phyloP scores from a whole-genome alignment of 2,888 invertebrate species.

The Argyresthia albistria region DNA sequence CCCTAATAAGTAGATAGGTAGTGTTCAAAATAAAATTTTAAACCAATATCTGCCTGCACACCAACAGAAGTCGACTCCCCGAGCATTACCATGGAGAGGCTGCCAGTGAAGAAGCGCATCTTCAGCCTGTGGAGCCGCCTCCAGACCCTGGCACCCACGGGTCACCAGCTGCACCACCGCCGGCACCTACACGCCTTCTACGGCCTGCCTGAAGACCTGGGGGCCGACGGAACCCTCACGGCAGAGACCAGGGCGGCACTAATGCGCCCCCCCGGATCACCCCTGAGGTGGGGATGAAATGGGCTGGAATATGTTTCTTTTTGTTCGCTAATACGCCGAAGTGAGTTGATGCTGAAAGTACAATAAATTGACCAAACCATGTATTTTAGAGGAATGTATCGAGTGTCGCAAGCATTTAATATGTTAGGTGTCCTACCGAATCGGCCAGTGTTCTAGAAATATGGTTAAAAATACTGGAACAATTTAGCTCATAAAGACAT shows the following conservation, averaged over 20 bases:
- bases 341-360: conserved; percentile 36
- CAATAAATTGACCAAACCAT: conserved; percentile 51
- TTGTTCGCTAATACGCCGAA: neutral
- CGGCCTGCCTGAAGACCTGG: conserved; percentile 40
- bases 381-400: neutral
- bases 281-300: conserved; percentile 51
- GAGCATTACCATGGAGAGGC: conserved; percentile 15
- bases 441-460: too few species aligned
- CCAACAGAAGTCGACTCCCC: conserved; percentile 16
- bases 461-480: too few species aligned
- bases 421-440: neutral
- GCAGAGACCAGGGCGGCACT: conserved; percentile 53
- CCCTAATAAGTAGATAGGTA: too few species aligned
- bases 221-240: conserved; percentile 33
- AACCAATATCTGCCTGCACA: too few species aligned
- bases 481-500: too few species aligned
- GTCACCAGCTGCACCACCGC: conserved; percentile 53
- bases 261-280: conserved; percentile 60
- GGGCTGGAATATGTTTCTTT: neutral
- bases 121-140: conserved; percentile 61
- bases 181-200: conserved; percentile 54
- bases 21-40: too few species aligned
- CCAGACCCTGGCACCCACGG: conserved; percentile 52
- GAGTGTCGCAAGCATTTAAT: neutral
- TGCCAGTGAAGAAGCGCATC: conserved; percentile 46